Percentiles rank a stretch among this genome's conserved stretches.
Evolutionary conservation across 1,140 invertebrate genomes (phyloP).

Genomic region (Drosophila subpulchrella): DNA sequence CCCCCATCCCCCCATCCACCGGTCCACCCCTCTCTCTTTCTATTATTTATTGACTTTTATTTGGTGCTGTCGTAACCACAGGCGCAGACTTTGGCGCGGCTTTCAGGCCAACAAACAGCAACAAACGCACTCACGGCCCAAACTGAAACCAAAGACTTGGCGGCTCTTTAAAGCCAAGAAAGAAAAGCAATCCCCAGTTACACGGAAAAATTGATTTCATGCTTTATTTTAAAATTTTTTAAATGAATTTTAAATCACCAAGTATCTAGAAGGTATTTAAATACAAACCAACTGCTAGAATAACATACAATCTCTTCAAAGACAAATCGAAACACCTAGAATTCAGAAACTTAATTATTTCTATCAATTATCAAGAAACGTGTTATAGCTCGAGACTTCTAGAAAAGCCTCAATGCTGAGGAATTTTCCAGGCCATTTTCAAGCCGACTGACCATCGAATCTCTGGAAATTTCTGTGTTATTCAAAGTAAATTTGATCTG

Average conservation of each 20-base stretch:
- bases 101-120: conserved; percentile 35
- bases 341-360: too few relatives aligned
- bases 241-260: neutral
- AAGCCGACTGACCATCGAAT: neutral
- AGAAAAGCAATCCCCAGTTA: conserved; percentile 12
- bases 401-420: neutral
- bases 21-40: conserved; percentile 26
- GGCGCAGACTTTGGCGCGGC: conserved; percentile 15
- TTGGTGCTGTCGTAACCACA: conserved; percentile 69
- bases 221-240: neutral
- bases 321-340: too few relatives aligned
- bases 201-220: neutral
- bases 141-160: conserved; percentile 16
- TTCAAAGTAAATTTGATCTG: conserved; percentile 1
- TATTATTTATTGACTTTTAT: conserved; percentile 79
- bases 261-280: too few relatives aligned
- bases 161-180: conserved; percentile 34
- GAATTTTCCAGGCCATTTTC: neutral
- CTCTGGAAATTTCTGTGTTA: neutral
- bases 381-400: neutral
- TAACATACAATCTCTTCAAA: too few relatives aligned
- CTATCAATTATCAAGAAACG: too few relatives aligned
- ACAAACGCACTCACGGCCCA: conserved; percentile 22
- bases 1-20: neutral
- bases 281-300: too few relatives aligned